These are phyloP conservation scores for Myocastor coypus DNA, from an alignment of 2,113 vertebrate genomes.

Conservation along the genomic window DNA sequence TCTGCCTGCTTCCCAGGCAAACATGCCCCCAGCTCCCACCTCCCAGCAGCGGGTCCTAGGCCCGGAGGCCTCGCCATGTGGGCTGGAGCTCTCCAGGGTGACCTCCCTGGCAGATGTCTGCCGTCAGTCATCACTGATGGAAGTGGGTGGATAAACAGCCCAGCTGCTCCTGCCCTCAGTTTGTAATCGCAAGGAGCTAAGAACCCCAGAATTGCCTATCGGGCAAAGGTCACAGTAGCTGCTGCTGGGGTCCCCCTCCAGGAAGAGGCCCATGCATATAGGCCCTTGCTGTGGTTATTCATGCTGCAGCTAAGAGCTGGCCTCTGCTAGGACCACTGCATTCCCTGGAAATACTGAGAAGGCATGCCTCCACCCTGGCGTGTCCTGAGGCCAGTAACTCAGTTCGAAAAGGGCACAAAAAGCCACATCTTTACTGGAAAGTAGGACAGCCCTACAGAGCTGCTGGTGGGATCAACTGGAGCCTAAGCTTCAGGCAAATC, in stretches of 20 bases:
- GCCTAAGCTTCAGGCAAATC: neutral
- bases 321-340: neutral
- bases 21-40: neutral
- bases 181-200: rapidly evolving
- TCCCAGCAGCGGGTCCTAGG: rapidly evolving
- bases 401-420: neutral
- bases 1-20: neutral
- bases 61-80: neutral
- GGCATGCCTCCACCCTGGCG: rapidly evolving
- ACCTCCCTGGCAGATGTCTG: neutral
- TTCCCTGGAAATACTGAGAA: neutral
- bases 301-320: neutral
- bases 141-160: no score
- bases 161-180: no score
- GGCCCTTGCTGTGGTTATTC: neutral
- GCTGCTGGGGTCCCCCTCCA: neutral
- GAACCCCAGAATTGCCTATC: neutral
- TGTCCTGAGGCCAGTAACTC: neutral
- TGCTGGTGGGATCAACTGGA: neutral
- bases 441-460: neutral
- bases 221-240: neutral
- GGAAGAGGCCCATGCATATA: neutral
- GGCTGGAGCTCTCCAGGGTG: neutral
- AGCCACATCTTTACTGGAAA: neutral
- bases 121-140: neutral